Percentiles rank a stretch among this genome's conserved stretches.
phyloP scores from a whole-genome alignment of 2,888 invertebrate genomes.

The Helleia helle region DNA sequence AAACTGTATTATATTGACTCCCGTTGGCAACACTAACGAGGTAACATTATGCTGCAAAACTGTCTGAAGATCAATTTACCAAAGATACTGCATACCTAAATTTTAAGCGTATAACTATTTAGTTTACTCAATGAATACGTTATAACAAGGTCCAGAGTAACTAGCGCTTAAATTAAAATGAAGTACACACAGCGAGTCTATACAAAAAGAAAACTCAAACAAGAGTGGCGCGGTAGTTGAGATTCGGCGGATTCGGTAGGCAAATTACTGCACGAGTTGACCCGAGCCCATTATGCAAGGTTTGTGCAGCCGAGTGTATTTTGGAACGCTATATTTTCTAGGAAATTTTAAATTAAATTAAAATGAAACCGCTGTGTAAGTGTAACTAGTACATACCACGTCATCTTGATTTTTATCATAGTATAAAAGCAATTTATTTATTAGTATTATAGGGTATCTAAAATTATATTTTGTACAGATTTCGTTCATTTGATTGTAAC shows the following conservation, averaged over 20 bases:
- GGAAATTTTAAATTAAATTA: neutral
- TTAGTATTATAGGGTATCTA: no score
- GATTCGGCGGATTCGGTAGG: conserved; percentile 16
- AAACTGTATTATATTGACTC: no score
- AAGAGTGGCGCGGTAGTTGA: conserved; percentile 13
- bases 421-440: no score
- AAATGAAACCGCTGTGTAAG: neutral
- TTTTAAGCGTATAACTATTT: no score
- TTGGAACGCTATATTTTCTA: neutral
- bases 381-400: neutral
- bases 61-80: no score
- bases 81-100: no score
- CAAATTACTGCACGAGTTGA: conserved; percentile 16
- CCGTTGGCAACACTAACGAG: no score
- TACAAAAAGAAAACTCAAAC: conserved; percentile 16
- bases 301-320: neutral
- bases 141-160: conserved; percentile 4
- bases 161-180: conserved; percentile 16
- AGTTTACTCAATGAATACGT: neutral
- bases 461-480: neutral
- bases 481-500: no score
- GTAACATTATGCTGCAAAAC: no score
- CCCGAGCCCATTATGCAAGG: conserved; percentile 15
- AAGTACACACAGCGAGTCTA: conserved; percentile 12
- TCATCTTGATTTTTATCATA: neutral